Evolutionary conservation across 2,797 vertebrate species (phyloP).

Genomic region (Aldrovandia affinis): DNA sequence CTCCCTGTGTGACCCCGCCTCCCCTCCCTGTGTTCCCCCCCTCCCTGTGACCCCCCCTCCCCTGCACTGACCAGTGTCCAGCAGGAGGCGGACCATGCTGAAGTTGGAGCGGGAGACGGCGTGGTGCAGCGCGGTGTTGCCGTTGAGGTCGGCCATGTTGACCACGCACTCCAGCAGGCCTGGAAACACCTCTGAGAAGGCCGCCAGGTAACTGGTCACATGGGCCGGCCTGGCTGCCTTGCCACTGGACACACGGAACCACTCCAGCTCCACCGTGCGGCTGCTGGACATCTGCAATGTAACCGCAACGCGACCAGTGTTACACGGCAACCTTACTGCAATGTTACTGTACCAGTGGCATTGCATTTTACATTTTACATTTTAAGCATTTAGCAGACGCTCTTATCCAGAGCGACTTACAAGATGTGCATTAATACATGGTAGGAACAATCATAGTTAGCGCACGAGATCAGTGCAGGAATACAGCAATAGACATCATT

Average conservation of each 20-base stretch:
- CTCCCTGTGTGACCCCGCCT: no score
- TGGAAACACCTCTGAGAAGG: constrained; percentile 78
- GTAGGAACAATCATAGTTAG: no score
- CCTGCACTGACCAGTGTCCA: constrained; percentile 84
- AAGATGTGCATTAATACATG: no score
- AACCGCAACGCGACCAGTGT: not conserved
- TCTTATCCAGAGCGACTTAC: no score
- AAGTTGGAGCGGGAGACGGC: constrained; percentile 97
- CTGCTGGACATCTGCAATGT: constrained; percentile 77
- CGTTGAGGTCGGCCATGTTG: constrained; percentile 91
- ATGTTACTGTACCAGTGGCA: no score
- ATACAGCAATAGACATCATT: no score
- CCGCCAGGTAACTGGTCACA: constrained; percentile 83
- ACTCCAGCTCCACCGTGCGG: constrained; percentile 86
- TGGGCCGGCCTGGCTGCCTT: constrained; percentile 74
- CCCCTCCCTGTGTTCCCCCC: no score
- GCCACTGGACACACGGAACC: constrained; percentile 92
- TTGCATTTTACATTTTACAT: no score
- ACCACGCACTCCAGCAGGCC: constrained; percentile 83
- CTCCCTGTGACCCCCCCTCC: no score
- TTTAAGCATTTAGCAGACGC: no score
- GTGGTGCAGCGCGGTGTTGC: constrained; percentile 96
- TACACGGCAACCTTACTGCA: not conserved
- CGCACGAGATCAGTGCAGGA: no score
- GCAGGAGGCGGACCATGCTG: constrained; percentile 81